Evolutionary conservation across 2,888 invertebrate genomes (phyloP).

Genomic region (Diarsia dahlii): DNA sequence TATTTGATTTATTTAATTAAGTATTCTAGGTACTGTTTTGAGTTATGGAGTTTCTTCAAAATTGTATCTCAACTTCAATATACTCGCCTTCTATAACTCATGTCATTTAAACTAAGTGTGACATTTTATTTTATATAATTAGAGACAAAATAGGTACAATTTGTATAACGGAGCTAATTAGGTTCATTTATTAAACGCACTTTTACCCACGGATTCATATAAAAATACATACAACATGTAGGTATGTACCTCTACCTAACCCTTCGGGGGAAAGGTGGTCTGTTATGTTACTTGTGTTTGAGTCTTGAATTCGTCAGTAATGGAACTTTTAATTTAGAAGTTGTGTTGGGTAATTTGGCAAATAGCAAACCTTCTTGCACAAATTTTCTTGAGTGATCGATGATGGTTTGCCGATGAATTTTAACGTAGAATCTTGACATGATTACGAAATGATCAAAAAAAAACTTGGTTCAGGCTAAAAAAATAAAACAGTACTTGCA

Average conservation of each 20-base stretch:
- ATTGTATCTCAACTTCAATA: not conserved
- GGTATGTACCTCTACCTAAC: not conserved
- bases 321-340: not conserved
- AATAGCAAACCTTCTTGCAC: not conserved
- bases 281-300: not conserved
- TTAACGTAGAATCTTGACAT: not conserved
- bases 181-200: no score
- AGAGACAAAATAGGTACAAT: no score
- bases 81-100: not conserved
- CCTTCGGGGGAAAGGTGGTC: not conserved
- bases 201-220: no score
- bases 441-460: not conserved
- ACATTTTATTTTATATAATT: no score
- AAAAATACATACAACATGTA: no score
- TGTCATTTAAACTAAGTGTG: not conserved
- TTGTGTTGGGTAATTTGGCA: not conserved
- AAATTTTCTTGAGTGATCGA: not conserved
- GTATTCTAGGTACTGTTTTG: slow-evolving; percentile 1
- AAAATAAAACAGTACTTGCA: not conserved
- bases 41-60: not conserved
- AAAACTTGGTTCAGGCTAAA: not conserved
- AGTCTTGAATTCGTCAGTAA: not conserved
- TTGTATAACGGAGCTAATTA: no score
- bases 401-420: not conserved
- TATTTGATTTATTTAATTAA: slow-evolving; percentile 46